Conservation (phyloP, 2,888 invertebrate genomes). For the Hydroisotoma schaefferi region DNA sequence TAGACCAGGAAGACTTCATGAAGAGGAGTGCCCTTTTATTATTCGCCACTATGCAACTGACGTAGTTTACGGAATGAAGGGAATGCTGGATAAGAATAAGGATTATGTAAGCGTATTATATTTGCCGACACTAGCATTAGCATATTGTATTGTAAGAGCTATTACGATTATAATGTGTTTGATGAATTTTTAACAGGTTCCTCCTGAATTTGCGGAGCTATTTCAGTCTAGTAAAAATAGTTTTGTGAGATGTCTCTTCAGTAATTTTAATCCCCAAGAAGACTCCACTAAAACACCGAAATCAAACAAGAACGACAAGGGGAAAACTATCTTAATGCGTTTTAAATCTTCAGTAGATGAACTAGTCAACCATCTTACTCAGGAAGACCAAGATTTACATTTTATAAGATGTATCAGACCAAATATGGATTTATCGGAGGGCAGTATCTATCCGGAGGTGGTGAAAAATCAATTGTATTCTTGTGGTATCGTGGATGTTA, state of each 20-base stretch:
- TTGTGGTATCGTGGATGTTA: constrained; percentile 42
- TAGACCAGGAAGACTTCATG: constrained; percentile 28
- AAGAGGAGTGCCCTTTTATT: constrained; percentile 26
- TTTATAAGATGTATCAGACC: constrained; percentile 44
- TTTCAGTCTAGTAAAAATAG: constrained; percentile 22
- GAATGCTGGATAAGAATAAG: constrained; percentile 39
- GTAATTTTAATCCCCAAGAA: no score
- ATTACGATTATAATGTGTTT: no score
- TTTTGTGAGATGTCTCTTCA: no score
- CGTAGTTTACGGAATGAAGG: constrained; percentile 34
- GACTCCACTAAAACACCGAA: constrained; percentile 4
- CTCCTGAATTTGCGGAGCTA: constrained; percentile 41
- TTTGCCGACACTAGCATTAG: no score
- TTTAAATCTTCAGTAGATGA: constrained; percentile 43
- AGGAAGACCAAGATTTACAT: constrained; percentile 40
- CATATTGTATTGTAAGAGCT: no score
- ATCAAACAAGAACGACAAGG: constrained; percentile 20
- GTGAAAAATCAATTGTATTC: constrained; percentile 38
- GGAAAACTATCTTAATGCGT: constrained; percentile 41
- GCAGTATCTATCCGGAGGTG: constrained; percentile 29
- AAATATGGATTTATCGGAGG: constrained; percentile 31
- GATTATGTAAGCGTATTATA: constrained; percentile 41
- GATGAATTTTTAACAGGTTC: constrained; percentile 27
- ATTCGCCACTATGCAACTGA: constrained; percentile 40
- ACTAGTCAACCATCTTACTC: constrained; percentile 30